A percentile compares a stretch with the other conserved stretches of the same genome.
These are phyloP conservation scores for Sinopyrophorus schimmeli DNA, from an alignment of 2,888 invertebrate species.

Conservation along the genomic window DNA sequence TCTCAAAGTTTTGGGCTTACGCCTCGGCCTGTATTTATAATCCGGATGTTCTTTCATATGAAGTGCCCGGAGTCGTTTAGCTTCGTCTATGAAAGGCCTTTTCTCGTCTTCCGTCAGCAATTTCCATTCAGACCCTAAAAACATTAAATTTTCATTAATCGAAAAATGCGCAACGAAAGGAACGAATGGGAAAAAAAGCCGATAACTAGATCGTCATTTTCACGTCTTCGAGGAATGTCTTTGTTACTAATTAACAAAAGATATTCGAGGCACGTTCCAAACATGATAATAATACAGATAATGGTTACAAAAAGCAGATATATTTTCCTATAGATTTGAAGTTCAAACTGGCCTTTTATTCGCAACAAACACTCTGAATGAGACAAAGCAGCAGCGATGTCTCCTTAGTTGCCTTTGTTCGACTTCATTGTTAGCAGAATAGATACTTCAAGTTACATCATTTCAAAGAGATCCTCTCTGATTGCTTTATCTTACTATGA, in stretches of 20 bases:
- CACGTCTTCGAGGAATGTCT: slow-evolving; percentile 7
- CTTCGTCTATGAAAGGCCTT: slow-evolving; percentile 96
- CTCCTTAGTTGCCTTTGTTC: slow-evolving; percentile 56
- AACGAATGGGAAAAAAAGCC: slow-evolving; percentile 4
- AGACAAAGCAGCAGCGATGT: slow-evolving; percentile 54
- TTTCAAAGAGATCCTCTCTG: slow-evolving; percentile 54
- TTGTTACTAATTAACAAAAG: slow-evolving; percentile 20
- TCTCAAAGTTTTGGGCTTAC: slow-evolving; percentile 85
- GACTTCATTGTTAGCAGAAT: slow-evolving; percentile 51
- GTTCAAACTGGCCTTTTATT: slow-evolving; percentile 55
- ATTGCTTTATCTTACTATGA: slow-evolving; percentile 53
- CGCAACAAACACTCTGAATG: slow-evolving; percentile 52
- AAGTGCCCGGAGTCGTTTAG: slow-evolving; percentile 88
- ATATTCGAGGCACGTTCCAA: slow-evolving; percentile 31
- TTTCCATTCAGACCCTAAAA: slow-evolving; percentile 92
- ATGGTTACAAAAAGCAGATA: slow-evolving; percentile 34
- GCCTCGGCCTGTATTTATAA: slow-evolving; percentile 88
- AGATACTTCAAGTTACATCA: slow-evolving; percentile 57
- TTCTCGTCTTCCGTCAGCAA: slow-evolving; percentile 91
- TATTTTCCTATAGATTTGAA: slow-evolving; percentile 49
- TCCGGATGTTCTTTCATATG: slow-evolving; percentile 96
- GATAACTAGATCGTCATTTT: slow-evolving; percentile 8
- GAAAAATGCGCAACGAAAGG: background rate
- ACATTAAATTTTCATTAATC: background rate
- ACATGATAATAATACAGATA: slow-evolving; percentile 30